Evolutionary conservation across 2,797 vertebrate genomes (phyloP).

Genomic region (Aulostomus chinensis): DNA sequence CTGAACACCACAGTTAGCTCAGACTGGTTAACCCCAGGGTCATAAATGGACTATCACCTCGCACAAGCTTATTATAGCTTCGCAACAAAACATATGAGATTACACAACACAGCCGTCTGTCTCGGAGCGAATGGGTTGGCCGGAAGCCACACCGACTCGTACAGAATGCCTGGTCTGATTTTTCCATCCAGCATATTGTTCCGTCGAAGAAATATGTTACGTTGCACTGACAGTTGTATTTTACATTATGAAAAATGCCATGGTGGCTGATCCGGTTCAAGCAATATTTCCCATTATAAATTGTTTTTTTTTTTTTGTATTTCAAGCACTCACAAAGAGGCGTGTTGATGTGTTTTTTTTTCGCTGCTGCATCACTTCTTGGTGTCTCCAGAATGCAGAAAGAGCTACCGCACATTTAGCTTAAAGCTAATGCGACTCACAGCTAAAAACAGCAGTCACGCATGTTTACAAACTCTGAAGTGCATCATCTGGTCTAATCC

Average conservation of each 20-base stretch:
- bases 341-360: too few species aligned
- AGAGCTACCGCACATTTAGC: too few species aligned
- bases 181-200: neutral
- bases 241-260: neutral
- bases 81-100: slow-evolving; percentile 20
- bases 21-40: slow-evolving; percentile 50
- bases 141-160: neutral
- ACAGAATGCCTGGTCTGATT: slow-evolving; percentile 3
- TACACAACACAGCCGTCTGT: slow-evolving; percentile 19
- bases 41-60: slow-evolving; percentile 63
- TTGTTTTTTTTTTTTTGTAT: too few species aligned
- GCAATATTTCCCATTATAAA: too few species aligned
- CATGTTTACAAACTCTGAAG: too few species aligned
- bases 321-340: too few species aligned
- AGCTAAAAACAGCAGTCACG: too few species aligned
- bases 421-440: too few species aligned
- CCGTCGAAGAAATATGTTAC: neutral
- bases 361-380: too few species aligned
- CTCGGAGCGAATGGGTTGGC: neutral
- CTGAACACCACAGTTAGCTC: slow-evolving; percentile 36
- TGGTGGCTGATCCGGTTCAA: too few species aligned
- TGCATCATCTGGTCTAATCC: too few species aligned
- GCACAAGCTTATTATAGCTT: slow-evolving; percentile 14
- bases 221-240: neutral
- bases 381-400: too few species aligned